Evolutionary conservation across 23 tunicate species (phyloP), one percentile per base, ranked within the genome.

Genomic region (Halocynthia roretzi): DNA sequence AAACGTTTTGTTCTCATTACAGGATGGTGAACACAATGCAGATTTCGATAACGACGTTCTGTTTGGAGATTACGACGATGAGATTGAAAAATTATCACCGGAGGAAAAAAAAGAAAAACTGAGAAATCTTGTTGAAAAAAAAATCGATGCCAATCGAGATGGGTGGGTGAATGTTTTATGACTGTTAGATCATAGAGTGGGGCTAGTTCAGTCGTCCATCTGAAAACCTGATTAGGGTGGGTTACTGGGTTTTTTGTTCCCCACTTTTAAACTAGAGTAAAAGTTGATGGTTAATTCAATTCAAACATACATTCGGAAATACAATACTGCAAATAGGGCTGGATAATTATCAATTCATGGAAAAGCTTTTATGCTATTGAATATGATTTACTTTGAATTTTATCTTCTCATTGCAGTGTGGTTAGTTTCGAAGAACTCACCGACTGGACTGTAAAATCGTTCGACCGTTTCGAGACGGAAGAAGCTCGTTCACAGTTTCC

Each of bases 141-240:
- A 81, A 54, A 92, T 92, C 61, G 98, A 92, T 61, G 77, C 68
- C 5, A 71, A 86, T 56, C 75, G 81, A 66, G 98, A 92, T 77
- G 98, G 98, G 98, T 92, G 68, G 57, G 80, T 83, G 14, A 50
- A 52, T 54, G 44, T 31, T 31, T 31, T 1, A 31, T 31, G 4
- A 0, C 44, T 31, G n/a, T 31, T 31, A 31, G 44, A 31, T n/a
- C n/a, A n/a, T n/a, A n/a, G n/a, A n/a, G n/a, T n/a, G n/a, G n/a
- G n/a, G n/a, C n/a, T n/a, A n/a, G n/a, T n/a, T n/a, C n/a, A n/a
- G n/a, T n/a, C n/a, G n/a, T n/a, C n/a, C n/a, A n/a, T n/a, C n/a
- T n/a, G n/a, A n/a, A n/a, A n/a, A n/a, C n/a, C n/a, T n/a, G n/a
- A n/a, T n/a, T n/a, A n/a, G n/a, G n/a, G n/a, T n/a, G n/a, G n/a